Base-by-base conservation (phyloP, 1,140 invertebrate genomes). In the Dendroctonus valens region DNA sequence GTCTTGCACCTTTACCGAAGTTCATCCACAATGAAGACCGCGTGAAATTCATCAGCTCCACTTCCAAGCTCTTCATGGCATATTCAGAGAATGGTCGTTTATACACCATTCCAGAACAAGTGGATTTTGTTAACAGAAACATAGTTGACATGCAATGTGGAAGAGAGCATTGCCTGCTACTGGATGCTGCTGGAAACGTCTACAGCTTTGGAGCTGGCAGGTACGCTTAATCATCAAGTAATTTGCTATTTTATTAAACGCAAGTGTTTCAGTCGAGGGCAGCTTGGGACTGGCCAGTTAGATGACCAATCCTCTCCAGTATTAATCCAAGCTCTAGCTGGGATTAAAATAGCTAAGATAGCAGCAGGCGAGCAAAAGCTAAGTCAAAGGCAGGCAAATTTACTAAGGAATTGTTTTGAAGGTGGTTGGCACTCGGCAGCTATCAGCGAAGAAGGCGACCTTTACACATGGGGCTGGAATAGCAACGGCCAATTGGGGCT, bases 381-480 rank as follows among this genome's bases (percentile, higher is more conserved):
- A 59, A 58, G 2, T 3, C 37, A 53, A 53, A 48, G 1, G 5
- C 7, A 5, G 11, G 46, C 5, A 53, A 53, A 52, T 15, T 52
- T 26, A 3, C 15, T 5, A 3, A 3, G 44, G 26, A 26, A 3
- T 59, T 59, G 2, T 48, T 49, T 12, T 53, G 1, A 12, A 65
- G 90, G 90, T 11, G 91, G 91, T 14, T 95, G 93, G 92, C 94
- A 96, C 79, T 90, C 86, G 42, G 83, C 87, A 57, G 91, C 87
- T 40, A 74, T 95, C 7, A 92, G 89, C 69, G 82, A 82, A 70
- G 83, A 84, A 80, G 89, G 89, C 7, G 91, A 94, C 78, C 70
- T 95, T 0, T 97, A 94, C 76, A 84, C 85, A 0, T 97, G 93
- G 93, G 94, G 94, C n/a, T 93, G 91, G 87, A 96, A 96, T 80